Percentiles rank a stretch among this genome's conserved stretches.
These are phyloP conservation scores for Araneus ventricosus DNA, from an alignment of 1,140 invertebrate genomes.

Conservation along the genomic window DNA sequence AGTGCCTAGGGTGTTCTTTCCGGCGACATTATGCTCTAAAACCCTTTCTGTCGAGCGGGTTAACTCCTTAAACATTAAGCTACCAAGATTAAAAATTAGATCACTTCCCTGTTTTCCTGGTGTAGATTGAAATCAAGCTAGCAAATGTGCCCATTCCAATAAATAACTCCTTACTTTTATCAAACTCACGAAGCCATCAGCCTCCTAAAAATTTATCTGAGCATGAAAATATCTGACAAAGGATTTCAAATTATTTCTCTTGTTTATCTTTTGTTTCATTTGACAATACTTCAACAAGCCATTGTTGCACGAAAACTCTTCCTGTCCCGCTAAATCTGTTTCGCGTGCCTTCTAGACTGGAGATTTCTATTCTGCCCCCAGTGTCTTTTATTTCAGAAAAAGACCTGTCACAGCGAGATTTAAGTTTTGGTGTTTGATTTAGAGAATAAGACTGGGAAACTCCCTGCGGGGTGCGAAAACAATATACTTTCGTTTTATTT, in stretches of 20 bases:
- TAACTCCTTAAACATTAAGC: too few species aligned
- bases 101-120: too few species aligned
- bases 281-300: background rate
- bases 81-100: too few species aligned
- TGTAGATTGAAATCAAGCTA: too few species aligned
- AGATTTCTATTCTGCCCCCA: background rate
- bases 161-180: too few species aligned
- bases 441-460: background rate
- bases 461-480: background rate
- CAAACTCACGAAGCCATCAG: too few species aligned
- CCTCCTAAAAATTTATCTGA: too few species aligned
- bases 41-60: too few species aligned
- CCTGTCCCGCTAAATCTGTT: background rate
- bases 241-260: background rate
- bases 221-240: too few species aligned
- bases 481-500: constrained; percentile 32
- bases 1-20: too few species aligned
- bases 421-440: constrained; percentile 31
- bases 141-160: too few species aligned
- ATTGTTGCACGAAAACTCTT: background rate
- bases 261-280: background rate
- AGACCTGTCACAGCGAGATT: constrained; percentile 29
- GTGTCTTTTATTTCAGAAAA: background rate
- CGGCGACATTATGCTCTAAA: too few species aligned
- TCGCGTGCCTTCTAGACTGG: background rate